Evolutionary conservation across 53 echinoderm and acorn worm species (phyloP).

Genomic region (Paelopatides confundens): DNA sequence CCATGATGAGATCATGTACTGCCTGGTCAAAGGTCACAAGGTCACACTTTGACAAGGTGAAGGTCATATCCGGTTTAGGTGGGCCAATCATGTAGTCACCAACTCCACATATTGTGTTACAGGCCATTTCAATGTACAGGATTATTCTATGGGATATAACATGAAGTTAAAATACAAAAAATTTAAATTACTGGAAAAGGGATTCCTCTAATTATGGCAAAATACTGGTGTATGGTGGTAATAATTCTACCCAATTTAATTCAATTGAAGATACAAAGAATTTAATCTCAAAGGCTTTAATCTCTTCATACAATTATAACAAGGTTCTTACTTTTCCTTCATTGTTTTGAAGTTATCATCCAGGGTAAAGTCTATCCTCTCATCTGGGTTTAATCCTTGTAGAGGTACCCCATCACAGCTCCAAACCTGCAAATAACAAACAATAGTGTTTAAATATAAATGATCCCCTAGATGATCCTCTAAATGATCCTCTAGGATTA

Average conservation of each 20-base stretch:
- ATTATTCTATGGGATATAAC: background rate
- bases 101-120: slow-evolving; percentile 79
- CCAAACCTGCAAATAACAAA: slow-evolving; percentile 72
- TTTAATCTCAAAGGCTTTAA: too few relatives aligned
- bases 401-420: slow-evolving; percentile 66
- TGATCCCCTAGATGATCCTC: too few relatives aligned
- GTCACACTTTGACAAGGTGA: slow-evolving; percentile 74
- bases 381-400: slow-evolving; percentile 82
- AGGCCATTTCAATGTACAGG: slow-evolving; percentile 87
- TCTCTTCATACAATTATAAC: too few relatives aligned
- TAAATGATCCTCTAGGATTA: too few relatives aligned
- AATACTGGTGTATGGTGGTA: too few relatives aligned
- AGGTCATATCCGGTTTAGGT: slow-evolving; percentile 63
- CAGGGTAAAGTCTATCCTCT: slow-evolving; percentile 72
- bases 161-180: too few relatives aligned
- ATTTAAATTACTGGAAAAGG: too few relatives aligned
- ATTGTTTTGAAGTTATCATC: slow-evolving; percentile 3
- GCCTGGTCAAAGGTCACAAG: slow-evolving; percentile 79
- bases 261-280: too few relatives aligned
- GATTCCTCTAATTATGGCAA: too few relatives aligned
- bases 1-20: slow-evolving; percentile 78
- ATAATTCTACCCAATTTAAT: too few relatives aligned
- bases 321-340: slow-evolving; percentile 15
- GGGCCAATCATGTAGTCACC: slow-evolving; percentile 81
- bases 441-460: background rate